These are phyloP conservation scores for Aspidiotus destructor DNA, from an alignment of 2,888 invertebrate species.

Conservation along the genomic window DNA sequence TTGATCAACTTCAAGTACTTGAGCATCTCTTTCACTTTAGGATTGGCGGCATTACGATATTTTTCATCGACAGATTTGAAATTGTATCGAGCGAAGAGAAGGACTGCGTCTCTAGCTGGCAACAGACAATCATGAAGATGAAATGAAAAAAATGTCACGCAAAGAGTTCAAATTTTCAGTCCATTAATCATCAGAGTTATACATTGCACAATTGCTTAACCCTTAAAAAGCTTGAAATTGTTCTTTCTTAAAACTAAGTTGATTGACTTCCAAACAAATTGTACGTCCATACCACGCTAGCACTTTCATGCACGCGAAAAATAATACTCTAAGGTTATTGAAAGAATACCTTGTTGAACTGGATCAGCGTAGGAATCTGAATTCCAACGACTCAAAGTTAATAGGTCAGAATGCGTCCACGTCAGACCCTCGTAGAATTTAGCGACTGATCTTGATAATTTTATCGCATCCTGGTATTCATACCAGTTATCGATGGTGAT, in stretches of 20 bases:
- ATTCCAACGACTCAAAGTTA: slow-evolving; percentile 31
- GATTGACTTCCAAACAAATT: too few species aligned
- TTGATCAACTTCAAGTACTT: slow-evolving; percentile 18
- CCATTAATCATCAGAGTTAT: background rate
- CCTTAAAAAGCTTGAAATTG: too few species aligned
- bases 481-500: slow-evolving; percentile 33
- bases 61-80: slow-evolving; percentile 5
- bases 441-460: slow-evolving; percentile 22
- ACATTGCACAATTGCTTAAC: too few species aligned
- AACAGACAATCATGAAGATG: background rate
- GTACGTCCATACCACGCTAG: too few species aligned
- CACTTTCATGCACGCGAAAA: too few species aligned
- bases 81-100: slow-evolving; percentile 12
- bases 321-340: too few species aligned
- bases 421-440: slow-evolving; percentile 7
- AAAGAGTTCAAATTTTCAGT: background rate
- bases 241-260: too few species aligned
- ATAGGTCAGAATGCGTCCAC: slow-evolving; percentile 32
- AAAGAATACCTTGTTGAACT: too few species aligned
- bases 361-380: background rate
- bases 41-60: background rate
- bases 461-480: slow-evolving; percentile 29
- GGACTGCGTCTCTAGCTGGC: slow-evolving; percentile 19
- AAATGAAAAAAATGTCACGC: background rate
- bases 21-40: slow-evolving; percentile 16